Conservation (phyloP, 2,113 vertebrate genomes). For the Sapajus apella region DNA sequence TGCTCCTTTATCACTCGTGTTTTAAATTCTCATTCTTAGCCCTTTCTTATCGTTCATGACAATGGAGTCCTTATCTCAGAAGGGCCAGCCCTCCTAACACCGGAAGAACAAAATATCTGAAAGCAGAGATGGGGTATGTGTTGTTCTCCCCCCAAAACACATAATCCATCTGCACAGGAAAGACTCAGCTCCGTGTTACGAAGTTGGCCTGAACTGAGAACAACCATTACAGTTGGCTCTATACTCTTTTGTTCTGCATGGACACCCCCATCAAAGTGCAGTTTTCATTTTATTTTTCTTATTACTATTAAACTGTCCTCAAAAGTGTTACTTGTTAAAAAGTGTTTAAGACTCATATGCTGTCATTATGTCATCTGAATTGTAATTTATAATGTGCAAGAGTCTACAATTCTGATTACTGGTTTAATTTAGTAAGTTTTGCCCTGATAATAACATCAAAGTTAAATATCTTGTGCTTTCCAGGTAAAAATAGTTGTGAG, state of each 20-base stretch:
- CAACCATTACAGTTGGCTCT: fast-evolving
- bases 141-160: not conserved
- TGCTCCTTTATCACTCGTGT: fast-evolving
- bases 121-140: too few species aligned
- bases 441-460: not conserved
- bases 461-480: not conserved
- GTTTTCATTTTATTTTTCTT: not conserved
- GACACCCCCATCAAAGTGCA: fast-evolving
- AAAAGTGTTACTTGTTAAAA: not conserved
- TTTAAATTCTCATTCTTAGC: too few species aligned
- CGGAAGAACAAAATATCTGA: not conserved
- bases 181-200: not conserved
- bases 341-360: not conserved
- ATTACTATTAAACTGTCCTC: not conserved
- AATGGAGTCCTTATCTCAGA: not conserved
- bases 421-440: not conserved
- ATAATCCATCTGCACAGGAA: not conserved
- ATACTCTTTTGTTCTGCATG: too few species aligned
- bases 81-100: not conserved
- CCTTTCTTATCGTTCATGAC: not conserved
- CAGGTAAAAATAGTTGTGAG: not conserved
- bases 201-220: not conserved
- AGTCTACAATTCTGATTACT: not conserved
- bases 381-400: not conserved
- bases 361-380: not conserved